phyloP scores from a whole-genome alignment of 2,797 vertebrate species.

The Poecilia velifera region DNA sequence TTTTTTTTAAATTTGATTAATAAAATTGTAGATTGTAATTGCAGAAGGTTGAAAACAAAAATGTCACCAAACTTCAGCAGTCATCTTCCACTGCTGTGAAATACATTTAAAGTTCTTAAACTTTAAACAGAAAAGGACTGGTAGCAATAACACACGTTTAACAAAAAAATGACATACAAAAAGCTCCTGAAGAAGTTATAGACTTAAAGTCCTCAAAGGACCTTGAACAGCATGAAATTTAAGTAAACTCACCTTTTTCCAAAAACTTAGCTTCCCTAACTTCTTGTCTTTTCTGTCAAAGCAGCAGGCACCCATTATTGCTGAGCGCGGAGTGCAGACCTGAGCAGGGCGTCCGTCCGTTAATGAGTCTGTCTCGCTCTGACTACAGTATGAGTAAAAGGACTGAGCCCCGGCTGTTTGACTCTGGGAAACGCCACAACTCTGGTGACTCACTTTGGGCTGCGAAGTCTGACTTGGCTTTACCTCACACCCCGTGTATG shows the following conservation, averaged over 20 bases:
- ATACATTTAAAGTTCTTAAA: neutral
- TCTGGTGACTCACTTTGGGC: conserved; percentile 65
- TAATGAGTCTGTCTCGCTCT: conserved; percentile 58
- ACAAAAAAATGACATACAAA: neutral
- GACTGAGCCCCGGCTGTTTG: conserved; percentile 57
- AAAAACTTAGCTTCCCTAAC: conserved; percentile 79
- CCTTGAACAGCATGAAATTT: neutral
- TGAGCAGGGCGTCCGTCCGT: conserved; percentile 56
- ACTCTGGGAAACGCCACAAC: conserved; percentile 67
- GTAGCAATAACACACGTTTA: neutral
- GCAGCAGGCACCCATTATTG: conserved; percentile 85
- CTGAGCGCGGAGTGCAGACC: conserved; percentile 50
- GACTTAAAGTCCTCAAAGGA: neutral
- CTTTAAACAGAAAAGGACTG: neutral
- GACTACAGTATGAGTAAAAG: conserved; percentile 67
- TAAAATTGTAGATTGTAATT: neutral
- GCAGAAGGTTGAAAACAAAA: neutral
- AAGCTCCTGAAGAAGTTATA: neutral
- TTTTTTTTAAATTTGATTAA: neutral
- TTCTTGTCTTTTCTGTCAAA: conserved; percentile 84
- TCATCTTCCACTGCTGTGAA: neutral
- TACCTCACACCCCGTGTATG: conserved; percentile 64
- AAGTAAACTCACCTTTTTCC: conserved; percentile 79
- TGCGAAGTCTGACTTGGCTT: conserved; percentile 70
- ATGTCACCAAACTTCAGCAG: no score